Conservation (phyloP, 2,888 invertebrate genomes). For the Cryptus armator region DNA sequence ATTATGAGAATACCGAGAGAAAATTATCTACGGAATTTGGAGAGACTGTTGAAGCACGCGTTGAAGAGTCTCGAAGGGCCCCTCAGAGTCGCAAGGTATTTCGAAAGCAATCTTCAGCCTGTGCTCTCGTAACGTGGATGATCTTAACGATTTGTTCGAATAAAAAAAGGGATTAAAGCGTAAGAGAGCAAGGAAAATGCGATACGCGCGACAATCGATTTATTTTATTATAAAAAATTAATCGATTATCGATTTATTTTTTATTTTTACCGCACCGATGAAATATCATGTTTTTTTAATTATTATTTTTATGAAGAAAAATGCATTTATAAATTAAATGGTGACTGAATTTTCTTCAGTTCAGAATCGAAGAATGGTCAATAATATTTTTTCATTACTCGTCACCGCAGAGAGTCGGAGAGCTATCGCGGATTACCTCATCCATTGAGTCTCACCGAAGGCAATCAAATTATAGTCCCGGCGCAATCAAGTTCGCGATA, state of each 20-base stretch:
- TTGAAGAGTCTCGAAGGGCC: slow-evolving; percentile 51
- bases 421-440: slow-evolving; percentile 77
- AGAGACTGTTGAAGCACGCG: slow-evolving; percentile 46
- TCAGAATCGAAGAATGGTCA: slow-evolving; percentile 75
- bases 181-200: slow-evolving; percentile 15
- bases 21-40: slow-evolving; percentile 63
- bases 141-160: slow-evolving; percentile 56
- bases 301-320: not conserved
- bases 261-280: not conserved
- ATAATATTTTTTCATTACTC: slow-evolving; percentile 81
- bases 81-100: slow-evolving; percentile 49
- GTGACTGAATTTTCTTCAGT: slow-evolving; percentile 71
- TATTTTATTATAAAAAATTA: too few relatives aligned
- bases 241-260: not conserved
- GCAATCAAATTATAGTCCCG: slow-evolving; percentile 84
- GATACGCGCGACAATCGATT: not conserved
- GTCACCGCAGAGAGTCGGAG: slow-evolving; percentile 54
- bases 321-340: not conserved
- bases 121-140: slow-evolving; percentile 49
- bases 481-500: slow-evolving; percentile 80
- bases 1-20: slow-evolving; percentile 61
- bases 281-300: not conserved
- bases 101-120: slow-evolving; percentile 57
- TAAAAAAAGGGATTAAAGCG: slow-evolving; percentile 42
- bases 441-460: slow-evolving; percentile 77